Evolutionary conservation across 2,888 invertebrate genomes (phyloP).

Genomic region (Tiliacea aurago): DNA sequence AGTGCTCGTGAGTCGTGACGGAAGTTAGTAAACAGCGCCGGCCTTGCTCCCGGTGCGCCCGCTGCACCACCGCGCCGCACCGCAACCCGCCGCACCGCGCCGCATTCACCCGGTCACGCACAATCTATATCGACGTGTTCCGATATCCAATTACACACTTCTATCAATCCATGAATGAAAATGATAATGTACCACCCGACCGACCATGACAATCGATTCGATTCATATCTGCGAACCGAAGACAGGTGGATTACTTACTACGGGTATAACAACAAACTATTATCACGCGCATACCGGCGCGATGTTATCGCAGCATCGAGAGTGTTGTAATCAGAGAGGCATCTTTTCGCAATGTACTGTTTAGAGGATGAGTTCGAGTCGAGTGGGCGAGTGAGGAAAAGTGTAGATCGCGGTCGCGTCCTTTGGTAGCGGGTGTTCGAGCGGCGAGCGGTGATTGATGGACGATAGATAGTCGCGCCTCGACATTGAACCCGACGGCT

Average conservation of each 20-base stretch:
- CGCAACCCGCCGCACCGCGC: conserved; percentile 51
- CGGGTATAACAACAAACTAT: conserved; percentile 72
- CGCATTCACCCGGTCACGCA: conserved; percentile 77
- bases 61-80: conserved; percentile 70
- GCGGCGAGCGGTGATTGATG: conserved; percentile 84
- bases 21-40: conserved; percentile 89
- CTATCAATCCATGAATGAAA: conserved; percentile 80
- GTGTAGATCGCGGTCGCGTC: conserved; percentile 57
- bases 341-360: conserved; percentile 27
- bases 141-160: conserved; percentile 80
- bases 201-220: conserved; percentile 81
- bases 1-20: conserved; percentile 84
- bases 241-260: conserved; percentile 75
- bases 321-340: conserved; percentile 48
- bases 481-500: conserved; percentile 88
- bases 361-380: conserved; percentile 64
- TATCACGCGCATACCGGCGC: conserved; percentile 68
- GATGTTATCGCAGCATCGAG: conserved; percentile 61
- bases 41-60: conserved; percentile 85
- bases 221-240: conserved; percentile 73
- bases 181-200: conserved; percentile 78
- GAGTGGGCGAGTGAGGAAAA: conserved; percentile 58
- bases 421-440: conserved; percentile 61
- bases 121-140: conserved; percentile 76
- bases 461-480: conserved; percentile 85